Evolutionary conservation across 2,888 invertebrate genomes (phyloP).

Genomic region (Argyresthia goedartella): DNA sequence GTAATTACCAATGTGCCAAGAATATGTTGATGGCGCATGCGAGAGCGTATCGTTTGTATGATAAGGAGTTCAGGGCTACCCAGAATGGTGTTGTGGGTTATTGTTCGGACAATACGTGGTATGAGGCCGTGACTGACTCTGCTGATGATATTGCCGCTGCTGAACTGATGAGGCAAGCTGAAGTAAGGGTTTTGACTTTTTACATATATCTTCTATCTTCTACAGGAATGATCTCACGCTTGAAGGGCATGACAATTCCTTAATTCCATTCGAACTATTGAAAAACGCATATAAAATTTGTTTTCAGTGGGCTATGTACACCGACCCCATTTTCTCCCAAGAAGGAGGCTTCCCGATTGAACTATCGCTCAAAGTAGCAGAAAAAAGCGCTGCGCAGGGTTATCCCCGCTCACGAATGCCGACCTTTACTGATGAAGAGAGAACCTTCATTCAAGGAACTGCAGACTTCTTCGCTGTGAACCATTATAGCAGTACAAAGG

Average conservation of each 20-base stretch:
- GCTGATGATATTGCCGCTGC: constrained; percentile 37
- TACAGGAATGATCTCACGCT: too few relatives aligned
- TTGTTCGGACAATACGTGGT: constrained; percentile 24
- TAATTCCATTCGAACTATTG: neutral
- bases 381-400: constrained; percentile 34
- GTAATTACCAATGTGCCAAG: constrained; percentile 61
- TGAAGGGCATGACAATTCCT: too few relatives aligned
- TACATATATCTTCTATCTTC: too few relatives aligned
- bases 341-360: constrained; percentile 41
- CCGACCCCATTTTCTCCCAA: constrained; percentile 27
- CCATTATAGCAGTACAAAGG: neutral
- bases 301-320: constrained; percentile 22
- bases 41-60: constrained; percentile 19
- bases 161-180: constrained; percentile 22
- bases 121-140: constrained; percentile 33
- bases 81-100: constrained; percentile 30
- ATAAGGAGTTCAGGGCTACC: constrained; percentile 15
- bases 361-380: constrained; percentile 30
- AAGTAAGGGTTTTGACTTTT: too few relatives aligned
- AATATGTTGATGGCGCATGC: constrained; percentile 59
- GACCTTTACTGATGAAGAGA: constrained; percentile 37
- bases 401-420: constrained; percentile 35
- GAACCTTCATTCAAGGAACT: constrained; percentile 57
- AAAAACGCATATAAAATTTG: neutral
- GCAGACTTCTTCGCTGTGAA: constrained; percentile 65